A percentile compares a stretch with the other conserved stretches of the same genome.
Conservation (phyloP, 1,140 invertebrate genomes). For the Drosophila mayri region DNA sequence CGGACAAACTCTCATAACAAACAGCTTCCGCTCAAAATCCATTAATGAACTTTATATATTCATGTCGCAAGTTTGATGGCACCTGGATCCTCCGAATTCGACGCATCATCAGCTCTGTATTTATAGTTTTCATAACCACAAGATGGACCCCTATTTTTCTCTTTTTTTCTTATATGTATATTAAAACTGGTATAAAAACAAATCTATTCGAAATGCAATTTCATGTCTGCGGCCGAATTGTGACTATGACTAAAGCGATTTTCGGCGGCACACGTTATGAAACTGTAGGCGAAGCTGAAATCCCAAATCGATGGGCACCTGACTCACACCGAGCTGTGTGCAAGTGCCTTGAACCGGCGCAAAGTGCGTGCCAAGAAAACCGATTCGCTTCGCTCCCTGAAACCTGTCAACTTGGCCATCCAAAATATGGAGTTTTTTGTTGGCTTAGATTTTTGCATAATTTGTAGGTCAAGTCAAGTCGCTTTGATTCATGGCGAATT, state of each 20-base stretch:
- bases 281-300: constrained; percentile 26
- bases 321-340: constrained; percentile 16
- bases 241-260: constrained; percentile 55
- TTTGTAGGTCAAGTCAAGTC: constrained; percentile 55
- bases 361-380: constrained; percentile 65
- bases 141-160: neutral
- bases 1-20: constrained; percentile 35
- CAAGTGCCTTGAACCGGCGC: constrained; percentile 15
- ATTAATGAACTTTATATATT: constrained; percentile 63
- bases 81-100: constrained; percentile 12
- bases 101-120: constrained; percentile 23
- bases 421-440: constrained; percentile 14
- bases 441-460: constrained; percentile 50
- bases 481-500: constrained; percentile 42
- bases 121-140: constrained; percentile 43
- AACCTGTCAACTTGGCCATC: constrained; percentile 31
- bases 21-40: constrained; percentile 46
- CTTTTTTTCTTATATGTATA: neutral
- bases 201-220: constrained; percentile 34
- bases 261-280: constrained; percentile 39
- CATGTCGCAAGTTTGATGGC: constrained; percentile 51
- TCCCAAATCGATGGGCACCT: constrained; percentile 16
- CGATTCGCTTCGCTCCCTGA: constrained; percentile 32
- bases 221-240: constrained; percentile 24
- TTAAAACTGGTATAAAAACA: constrained; percentile 27